Percentiles rank a stretch among this genome's conserved stretches.
Conservation (phyloP, 2,797 vertebrate genomes). For the Hydrocynus forskahlii region DNA sequence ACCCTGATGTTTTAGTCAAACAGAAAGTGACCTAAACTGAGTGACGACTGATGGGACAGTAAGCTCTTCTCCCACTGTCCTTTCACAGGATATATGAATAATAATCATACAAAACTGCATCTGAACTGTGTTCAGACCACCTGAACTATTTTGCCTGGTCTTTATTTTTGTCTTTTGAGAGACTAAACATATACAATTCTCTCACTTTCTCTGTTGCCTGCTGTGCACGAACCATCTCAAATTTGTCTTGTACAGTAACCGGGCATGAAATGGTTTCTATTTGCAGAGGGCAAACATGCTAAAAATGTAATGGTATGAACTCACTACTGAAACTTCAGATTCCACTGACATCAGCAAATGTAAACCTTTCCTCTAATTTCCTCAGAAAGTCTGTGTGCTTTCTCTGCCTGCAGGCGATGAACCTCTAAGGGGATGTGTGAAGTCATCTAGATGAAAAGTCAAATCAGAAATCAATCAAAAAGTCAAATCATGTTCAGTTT, state of each 20-base stretch:
- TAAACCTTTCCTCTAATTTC: not conserved
- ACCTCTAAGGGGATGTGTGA: not conserved
- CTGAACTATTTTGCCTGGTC: no score
- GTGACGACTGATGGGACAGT: no score
- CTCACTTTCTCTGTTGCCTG: not conserved
- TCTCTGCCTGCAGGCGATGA: not conserved
- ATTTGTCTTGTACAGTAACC: not conserved
- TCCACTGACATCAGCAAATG: constrained; percentile 8
- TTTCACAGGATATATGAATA: no score
- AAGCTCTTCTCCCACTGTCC: no score
- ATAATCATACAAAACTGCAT: no score
- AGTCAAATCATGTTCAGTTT: no score
- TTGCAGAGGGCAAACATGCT: not conserved
- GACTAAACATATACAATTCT: no score
- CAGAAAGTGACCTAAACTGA: no score
- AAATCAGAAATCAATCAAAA: no score
- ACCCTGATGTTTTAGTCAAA: no score
- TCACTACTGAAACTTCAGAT: not conserved
- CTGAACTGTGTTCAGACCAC: no score
- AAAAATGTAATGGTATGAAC: not conserved
- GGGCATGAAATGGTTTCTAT: not conserved
- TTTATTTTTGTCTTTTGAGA: no score
- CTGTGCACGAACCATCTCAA: not conserved
- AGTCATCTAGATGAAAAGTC: not conserved
- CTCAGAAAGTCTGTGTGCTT: not conserved